A percentile compares a stretch with the other conserved stretches of the same genome.
These are phyloP conservation scores for Antechinus stuartii DNA, from an alignment of 2,113 vertebrate species.

Conservation along the genomic window DNA sequence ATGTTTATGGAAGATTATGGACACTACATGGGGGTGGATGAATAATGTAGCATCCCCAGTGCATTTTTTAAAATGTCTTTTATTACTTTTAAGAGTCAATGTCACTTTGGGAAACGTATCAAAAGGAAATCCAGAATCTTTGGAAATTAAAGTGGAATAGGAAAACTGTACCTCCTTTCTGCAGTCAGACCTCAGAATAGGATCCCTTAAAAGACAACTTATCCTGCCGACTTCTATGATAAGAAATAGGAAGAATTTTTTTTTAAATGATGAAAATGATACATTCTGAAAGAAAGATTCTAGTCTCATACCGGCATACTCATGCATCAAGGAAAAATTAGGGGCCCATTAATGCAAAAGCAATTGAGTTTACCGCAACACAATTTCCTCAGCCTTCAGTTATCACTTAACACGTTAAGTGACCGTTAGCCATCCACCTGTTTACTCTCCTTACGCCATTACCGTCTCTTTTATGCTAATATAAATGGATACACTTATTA, in stretches of 20 bases:
- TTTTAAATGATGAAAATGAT: conserved; percentile 81
- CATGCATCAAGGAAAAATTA: conserved; percentile 68
- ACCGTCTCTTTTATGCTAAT: conserved; percentile 66
- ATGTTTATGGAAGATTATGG: conserved; percentile 49
- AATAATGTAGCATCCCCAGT: conserved; percentile 80
- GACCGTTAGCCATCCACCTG: conserved; percentile 65
- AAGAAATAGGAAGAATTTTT: conserved; percentile 82
- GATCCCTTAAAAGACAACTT: conserved; percentile 82
- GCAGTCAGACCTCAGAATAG: conserved; percentile 81
- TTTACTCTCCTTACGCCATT: conserved; percentile 62
- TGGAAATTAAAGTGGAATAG: conserved; percentile 84
- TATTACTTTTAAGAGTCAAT: conserved; percentile 80
- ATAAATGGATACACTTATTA: conserved; percentile 76
- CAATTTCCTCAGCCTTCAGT: conserved; percentile 45
- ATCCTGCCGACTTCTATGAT: conserved; percentile 79
- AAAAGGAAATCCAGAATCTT: conserved; percentile 78
- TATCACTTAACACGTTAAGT: conserved; percentile 54
- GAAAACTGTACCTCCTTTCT: conserved; percentile 80
- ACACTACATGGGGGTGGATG: conserved; percentile 79
- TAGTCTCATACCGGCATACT: conserved; percentile 41
- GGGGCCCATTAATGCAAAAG: conserved; percentile 68
- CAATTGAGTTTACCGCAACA: conserved; percentile 39
- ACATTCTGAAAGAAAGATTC: conserved; percentile 72
- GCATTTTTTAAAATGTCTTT: conserved; percentile 81
- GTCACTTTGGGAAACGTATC: conserved; percentile 75